Base-by-base conservation (phyloP, 2,113 vertebrate species). In the Odocoileus hemionus region DNA sequence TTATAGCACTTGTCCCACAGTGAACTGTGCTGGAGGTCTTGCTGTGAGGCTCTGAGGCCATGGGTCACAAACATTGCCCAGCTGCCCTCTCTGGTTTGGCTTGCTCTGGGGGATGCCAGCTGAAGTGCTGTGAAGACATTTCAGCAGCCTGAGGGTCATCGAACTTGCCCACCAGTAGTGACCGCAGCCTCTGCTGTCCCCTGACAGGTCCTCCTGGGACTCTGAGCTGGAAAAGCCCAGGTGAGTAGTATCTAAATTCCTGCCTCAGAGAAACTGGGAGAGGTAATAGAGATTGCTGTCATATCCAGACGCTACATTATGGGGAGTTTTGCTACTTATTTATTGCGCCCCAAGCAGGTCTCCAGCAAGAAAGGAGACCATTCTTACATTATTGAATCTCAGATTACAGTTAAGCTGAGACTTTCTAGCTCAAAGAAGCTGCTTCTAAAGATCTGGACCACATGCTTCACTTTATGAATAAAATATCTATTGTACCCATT, bases 301-400 rank as follows among this genome's bases (percentile, higher is more conserved):
- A n/a, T 78, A 36, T 43, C 13, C 7, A 33, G 58, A 7, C 1
- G 1, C 78, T 39, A 15, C 4, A 0, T 21, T 67, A 9, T 11
- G 26, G 54, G n/a, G 47, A 12, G 19, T 17, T 61, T 67, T 17
- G 9, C 43, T 1, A 28, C 39, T 70, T 26, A 57, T 30, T 50
- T 13, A 3, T 25, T 2, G 3, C 1, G 1, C 3, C 50, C 64
- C 1, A 8, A 39, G 9, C 43, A 87, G 57, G 57, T n/a, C 15
- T 39, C 1, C 0, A 8, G 39, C 30, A 11, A 7, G 11, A 43
- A 17, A 16, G 36, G 87, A 87, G 12, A 43, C 21, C 1, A 0
- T 70, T 10, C 3, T 2, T 61, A 15, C 14, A 3, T 57, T 6
- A 16, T 2, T 4, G 15, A 25, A 36, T 54, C 12, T 45, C 36